Conservation (phyloP, 2,888 invertebrate species). For the Leptogaster cylindrica region DNA sequence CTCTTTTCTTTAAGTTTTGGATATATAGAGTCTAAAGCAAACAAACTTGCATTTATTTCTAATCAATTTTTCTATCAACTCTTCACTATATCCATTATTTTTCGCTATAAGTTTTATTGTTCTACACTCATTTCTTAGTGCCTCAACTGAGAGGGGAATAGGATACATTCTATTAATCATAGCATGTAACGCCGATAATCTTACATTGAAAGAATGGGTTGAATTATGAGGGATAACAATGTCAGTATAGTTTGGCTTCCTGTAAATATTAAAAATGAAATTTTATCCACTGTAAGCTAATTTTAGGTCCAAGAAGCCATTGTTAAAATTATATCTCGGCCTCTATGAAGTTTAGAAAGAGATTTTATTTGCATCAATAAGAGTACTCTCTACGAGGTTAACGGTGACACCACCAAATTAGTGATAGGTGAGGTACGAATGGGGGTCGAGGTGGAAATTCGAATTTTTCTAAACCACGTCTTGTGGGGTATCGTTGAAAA, state of each 20-base stretch:
- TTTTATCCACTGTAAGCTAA: neutral
- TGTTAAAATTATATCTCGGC: no score
- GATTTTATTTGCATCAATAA: no score
- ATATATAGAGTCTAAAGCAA: neutral
- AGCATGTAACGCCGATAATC: neutral
- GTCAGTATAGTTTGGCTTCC: neutral
- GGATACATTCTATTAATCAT: conserved; percentile 7
- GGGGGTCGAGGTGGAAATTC: no score
- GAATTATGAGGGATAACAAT: neutral
- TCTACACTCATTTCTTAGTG: neutral
- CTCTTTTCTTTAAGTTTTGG: neutral
- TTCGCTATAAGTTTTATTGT: neutral
- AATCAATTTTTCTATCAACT: neutral
- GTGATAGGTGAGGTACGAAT: no score
- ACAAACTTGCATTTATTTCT: neutral
- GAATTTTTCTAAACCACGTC: no score
- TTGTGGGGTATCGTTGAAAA: no score
- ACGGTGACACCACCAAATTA: no score
- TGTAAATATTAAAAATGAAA: neutral
- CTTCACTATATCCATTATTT: neutral
- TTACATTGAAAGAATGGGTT: neutral
- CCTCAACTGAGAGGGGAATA: neutral
- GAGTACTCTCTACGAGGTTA: no score
- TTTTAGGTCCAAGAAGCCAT: neutral
- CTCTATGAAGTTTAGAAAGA: no score